phyloP scores from a whole-genome alignment of 2,888 invertebrate genomes.

The Zhuqinia jingwanae region DNA sequence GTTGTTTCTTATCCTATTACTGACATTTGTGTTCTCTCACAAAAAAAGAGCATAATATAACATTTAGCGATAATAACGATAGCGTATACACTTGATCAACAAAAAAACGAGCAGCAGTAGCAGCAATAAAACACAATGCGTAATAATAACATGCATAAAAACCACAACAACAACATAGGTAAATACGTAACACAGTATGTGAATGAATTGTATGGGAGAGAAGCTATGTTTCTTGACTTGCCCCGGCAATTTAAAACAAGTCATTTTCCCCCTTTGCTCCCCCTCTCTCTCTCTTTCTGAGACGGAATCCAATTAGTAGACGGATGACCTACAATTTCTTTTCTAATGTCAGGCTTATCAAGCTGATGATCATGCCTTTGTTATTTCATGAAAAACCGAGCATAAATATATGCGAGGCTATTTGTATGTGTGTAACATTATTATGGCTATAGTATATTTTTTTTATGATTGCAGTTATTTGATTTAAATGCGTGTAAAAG shows the following conservation, averaged over 20 bases:
- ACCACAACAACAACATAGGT: too few species aligned
- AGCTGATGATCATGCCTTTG: slow-evolving; percentile 12
- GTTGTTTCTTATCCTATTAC: slow-evolving; percentile 9
- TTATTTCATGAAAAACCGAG: too few species aligned
- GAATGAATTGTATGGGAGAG: too few species aligned
- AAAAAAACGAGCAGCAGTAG: neutral
- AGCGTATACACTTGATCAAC: too few species aligned
- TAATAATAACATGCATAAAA: slow-evolving; percentile 3
- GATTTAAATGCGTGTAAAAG: slow-evolving; percentile 47
- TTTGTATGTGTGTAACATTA: too few species aligned
- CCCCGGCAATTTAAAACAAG: neutral
- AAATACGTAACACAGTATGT: too few species aligned
- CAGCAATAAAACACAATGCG: neutral
- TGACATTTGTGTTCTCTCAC: neutral
- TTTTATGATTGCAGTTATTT: slow-evolving; percentile 36
- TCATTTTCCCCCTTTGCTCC: neutral
- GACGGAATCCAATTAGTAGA: slow-evolving; percentile 64
- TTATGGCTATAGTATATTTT: too few species aligned
- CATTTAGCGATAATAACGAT: slow-evolving; percentile 1
- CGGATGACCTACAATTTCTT: slow-evolving; percentile 68
- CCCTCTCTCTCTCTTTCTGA: neutral
- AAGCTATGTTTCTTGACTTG: too few species aligned
- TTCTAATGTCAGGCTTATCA: slow-evolving; percentile 34
- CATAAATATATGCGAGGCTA: too few species aligned
- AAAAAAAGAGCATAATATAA: slow-evolving; percentile 8